A percentile compares a stretch with the other conserved stretches of the same genome.
Conservation (phyloP, 2,888 invertebrate species). For the Gordius sp. region DNA sequence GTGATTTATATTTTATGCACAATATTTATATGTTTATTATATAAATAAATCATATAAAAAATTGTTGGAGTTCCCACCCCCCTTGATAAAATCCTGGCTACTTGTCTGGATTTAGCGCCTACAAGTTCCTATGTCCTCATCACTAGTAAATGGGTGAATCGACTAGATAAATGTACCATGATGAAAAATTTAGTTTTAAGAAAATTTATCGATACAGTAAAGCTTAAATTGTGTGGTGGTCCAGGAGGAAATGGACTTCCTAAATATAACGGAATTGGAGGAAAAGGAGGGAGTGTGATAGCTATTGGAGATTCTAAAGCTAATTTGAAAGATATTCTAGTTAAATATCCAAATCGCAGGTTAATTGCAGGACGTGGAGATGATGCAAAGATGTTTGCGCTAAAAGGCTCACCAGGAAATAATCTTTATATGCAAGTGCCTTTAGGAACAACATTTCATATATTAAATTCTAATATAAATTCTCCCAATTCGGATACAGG, state of each 20-base stretch:
- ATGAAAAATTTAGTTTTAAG: too few relatives aligned
- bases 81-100: too few relatives aligned
- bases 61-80: too few relatives aligned
- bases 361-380: neutral
- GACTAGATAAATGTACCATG: too few relatives aligned
- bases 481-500: too few relatives aligned
- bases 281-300: conserved; percentile 33
- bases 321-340: neutral
- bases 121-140: too few relatives aligned
- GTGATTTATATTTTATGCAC: too few relatives aligned
- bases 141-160: too few relatives aligned
- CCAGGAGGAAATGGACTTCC: conserved; percentile 50
- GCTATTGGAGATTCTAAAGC: conserved; percentile 18
- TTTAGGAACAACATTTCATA: conserved; percentile 43
- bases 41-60: too few relatives aligned
- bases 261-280: conserved; percentile 59
- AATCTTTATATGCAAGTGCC: conserved; percentile 50
- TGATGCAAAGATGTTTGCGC: neutral
- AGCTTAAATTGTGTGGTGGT: conserved; percentile 53
- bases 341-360: neutral
- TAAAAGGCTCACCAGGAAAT: conserved; percentile 41
- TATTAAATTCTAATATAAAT: conserved; percentile 23
- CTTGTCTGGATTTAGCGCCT: too few relatives aligned
- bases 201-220: conserved; percentile 48
- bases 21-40: too few relatives aligned